A percentile compares a stretch with the other conserved stretches of the same genome.
These are phyloP conservation scores for Lepidocolaptes lacrymiger DNA, from an alignment of 2,797 vertebrate genomes.

Conservation along the genomic window DNA sequence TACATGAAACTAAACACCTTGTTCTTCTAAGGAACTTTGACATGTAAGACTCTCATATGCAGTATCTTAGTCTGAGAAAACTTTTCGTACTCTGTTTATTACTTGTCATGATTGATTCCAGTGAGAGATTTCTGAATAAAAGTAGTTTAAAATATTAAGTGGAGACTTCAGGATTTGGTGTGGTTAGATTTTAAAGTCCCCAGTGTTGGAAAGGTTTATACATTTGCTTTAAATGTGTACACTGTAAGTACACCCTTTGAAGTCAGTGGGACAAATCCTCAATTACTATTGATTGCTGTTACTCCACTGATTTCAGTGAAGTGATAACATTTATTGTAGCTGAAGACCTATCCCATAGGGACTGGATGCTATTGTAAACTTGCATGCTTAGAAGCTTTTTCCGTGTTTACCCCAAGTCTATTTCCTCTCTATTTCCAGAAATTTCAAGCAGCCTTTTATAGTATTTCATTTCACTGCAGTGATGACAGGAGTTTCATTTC, in stretches of 20 bases:
- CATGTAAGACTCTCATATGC: neutral
- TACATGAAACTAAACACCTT: neutral
- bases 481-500: slow-evolving; percentile 34
- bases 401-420: neutral
- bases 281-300: neutral
- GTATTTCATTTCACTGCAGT: slow-evolving; percentile 28
- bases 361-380: slow-evolving; percentile 19
- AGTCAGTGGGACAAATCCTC: slow-evolving; percentile 28
- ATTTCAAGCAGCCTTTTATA: slow-evolving; percentile 8
- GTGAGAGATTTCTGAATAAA: neutral
- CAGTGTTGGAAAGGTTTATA: neutral
- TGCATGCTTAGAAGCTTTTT: slow-evolving; percentile 23
- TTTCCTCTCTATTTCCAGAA: slow-evolving; percentile 15
- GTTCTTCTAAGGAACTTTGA: neutral
- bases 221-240: neutral
- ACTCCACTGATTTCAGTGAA: neutral
- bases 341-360: neutral
- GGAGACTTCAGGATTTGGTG: neutral
- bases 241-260: neutral
- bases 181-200: neutral
- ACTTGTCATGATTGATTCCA: neutral
- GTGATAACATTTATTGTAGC: slow-evolving; percentile 15
- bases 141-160: slow-evolving; percentile 1
- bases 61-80: neutral
- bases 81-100: neutral